Evolutionary conservation across 2,797 vertebrate species (phyloP).

Genomic region (Premnoplex brunnescens): DNA sequence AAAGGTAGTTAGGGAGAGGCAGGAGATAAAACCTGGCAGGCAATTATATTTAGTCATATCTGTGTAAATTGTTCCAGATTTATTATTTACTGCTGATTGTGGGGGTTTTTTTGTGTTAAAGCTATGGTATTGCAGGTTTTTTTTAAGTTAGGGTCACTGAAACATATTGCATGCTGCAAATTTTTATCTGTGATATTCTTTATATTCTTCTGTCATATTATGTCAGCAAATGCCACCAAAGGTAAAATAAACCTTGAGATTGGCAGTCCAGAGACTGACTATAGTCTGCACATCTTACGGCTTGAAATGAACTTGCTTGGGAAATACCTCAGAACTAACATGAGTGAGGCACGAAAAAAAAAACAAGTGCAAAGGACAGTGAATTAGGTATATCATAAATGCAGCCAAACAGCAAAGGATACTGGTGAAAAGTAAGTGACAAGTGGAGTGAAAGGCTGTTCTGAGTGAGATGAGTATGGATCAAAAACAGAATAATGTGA

Average conservation of each 20-base stretch:
- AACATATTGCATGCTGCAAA: not conserved
- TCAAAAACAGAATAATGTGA: not conserved
- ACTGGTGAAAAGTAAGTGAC: not conserved
- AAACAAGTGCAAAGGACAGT: not conserved
- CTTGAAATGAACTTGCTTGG: not conserved
- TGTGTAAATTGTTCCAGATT: not conserved
- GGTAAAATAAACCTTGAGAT: not conserved
- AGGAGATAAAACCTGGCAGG: not conserved
- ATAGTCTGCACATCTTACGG: not conserved
- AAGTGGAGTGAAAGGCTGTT: not conserved
- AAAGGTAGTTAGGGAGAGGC: not conserved
- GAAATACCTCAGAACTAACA: not conserved
- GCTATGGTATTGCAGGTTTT: not conserved
- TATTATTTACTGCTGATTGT: not conserved
- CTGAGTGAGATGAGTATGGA: not conserved
- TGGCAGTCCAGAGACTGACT: not conserved
- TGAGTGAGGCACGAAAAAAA: not conserved
- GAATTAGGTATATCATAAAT: not conserved
- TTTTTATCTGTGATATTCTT: not conserved
- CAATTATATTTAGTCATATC: not conserved
- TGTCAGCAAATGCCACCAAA: not conserved
- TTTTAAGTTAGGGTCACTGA: not conserved
- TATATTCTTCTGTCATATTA: not conserved
- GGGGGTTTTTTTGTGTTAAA: not conserved
- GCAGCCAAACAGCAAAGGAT: not conserved